Evolutionary conservation across 2,888 invertebrate genomes (phyloP).

Genomic region (Ophion obscuratus): DNA sequence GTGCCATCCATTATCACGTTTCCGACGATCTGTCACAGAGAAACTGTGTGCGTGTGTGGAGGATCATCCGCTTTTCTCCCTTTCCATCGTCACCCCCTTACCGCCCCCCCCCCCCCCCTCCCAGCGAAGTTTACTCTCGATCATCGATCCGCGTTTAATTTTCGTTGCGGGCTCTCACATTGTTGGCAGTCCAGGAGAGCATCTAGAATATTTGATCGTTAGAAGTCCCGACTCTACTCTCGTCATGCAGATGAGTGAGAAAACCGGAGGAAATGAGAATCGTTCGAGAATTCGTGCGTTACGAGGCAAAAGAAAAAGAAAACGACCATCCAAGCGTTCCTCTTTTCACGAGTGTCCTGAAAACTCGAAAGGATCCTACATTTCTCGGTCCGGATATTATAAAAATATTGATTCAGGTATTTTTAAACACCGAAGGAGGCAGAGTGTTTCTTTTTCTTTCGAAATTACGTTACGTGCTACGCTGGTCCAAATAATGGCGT

Average conservation of each 20-base stretch:
- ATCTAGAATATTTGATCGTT: background rate
- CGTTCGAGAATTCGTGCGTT: too few species aligned
- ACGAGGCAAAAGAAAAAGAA: too few species aligned
- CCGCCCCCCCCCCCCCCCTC: background rate
- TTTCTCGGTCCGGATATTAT: too few species aligned
- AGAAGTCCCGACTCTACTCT: background rate
- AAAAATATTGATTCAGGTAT: too few species aligned
- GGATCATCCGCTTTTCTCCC: conserved; percentile 23
- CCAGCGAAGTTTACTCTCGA: conserved; percentile 43
- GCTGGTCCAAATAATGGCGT: too few species aligned
- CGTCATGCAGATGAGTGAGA: background rate
- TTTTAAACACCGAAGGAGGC: too few species aligned
- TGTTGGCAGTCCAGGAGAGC: conserved; percentile 20
- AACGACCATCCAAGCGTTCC: too few species aligned
- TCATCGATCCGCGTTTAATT: conserved; percentile 58
- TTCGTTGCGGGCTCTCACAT: conserved; percentile 53
- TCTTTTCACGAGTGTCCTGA: too few species aligned
- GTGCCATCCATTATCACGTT: conserved; percentile 61
- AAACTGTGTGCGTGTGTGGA: conserved; percentile 18
- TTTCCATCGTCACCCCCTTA: background rate
- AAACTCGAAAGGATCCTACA: too few species aligned
- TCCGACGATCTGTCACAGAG: conserved; percentile 63
- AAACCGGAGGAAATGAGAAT: background rate
- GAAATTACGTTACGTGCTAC: too few species aligned
- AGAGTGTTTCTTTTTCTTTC: too few species aligned